phyloP scores from a whole-genome alignment of 2,113 vertebrate species.

The Nesogale talazaci region DNA sequence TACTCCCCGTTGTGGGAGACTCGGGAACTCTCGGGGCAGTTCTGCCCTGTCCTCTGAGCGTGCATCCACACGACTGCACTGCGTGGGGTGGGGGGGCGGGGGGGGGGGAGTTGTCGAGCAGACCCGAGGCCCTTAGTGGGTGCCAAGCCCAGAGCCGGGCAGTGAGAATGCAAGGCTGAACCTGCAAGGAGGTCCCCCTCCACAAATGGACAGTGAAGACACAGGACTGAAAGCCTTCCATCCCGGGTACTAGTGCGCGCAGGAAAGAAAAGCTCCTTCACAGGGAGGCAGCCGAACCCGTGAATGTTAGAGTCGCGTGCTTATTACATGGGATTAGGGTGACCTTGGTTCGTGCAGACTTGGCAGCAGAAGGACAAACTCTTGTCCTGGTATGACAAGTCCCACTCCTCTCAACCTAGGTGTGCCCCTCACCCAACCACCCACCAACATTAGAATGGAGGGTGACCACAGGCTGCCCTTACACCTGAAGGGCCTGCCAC shows the following conservation, averaged over 20 bases:
- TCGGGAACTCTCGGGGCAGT: too few relatives aligned
- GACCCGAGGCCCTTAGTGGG: not conserved
- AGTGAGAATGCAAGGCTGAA: conserved; percentile 19
- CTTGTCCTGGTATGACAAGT: not conserved
- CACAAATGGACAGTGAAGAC: conserved; percentile 3
- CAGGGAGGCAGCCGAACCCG: not conserved
- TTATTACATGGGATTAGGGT: not conserved
- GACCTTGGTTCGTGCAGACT: not conserved
- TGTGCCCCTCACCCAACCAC: accelerated
- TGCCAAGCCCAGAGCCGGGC: not conserved
- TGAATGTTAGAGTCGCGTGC: not conserved
- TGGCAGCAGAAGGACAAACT: not conserved
- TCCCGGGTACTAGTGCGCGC: not conserved
- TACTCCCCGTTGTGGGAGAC: too few relatives aligned
- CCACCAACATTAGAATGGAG: not conserved
- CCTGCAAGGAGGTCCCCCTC: not conserved
- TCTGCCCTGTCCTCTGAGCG: too few relatives aligned
- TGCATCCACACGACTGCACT: too few relatives aligned
- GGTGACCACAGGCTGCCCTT: not conserved
- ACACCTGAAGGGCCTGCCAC: conserved; percentile 80
- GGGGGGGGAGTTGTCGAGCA: too few relatives aligned
- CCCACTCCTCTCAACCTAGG: not conserved
- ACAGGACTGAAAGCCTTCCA: not conserved
- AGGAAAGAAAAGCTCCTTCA: conserved; percentile 38
- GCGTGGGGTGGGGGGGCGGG: too few relatives aligned